phyloP scores from a whole-genome alignment of 2,797 vertebrate genomes.

The Sardinella longiceps region DNA sequence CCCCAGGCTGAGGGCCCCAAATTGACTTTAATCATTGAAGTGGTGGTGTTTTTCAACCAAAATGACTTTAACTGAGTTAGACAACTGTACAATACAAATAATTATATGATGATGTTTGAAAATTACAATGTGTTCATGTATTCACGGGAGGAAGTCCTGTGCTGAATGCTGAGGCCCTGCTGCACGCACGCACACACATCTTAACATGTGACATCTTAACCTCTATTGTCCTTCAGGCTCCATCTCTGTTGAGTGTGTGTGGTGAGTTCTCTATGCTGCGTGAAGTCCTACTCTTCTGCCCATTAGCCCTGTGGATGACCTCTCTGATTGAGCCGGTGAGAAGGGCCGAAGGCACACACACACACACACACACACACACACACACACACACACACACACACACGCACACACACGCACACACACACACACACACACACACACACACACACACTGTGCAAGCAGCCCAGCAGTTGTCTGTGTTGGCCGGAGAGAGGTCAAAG shows the following conservation, averaged over 20 bases:
- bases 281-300: neutral
- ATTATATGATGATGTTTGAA: too few species aligned
- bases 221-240: neutral
- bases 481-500: neutral
- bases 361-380: neutral
- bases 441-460: neutral
- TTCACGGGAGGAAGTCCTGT: too few species aligned
- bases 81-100: too few species aligned
- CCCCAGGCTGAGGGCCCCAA: too few species aligned
- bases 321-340: neutral
- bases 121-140: too few species aligned
- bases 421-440: neutral
- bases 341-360: neutral
- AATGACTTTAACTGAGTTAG: too few species aligned
- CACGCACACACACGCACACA: neutral
- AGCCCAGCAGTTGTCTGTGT: neutral
- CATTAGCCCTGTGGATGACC: slow-evolving; percentile 1
- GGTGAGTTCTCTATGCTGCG: neutral
- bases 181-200: too few species aligned
- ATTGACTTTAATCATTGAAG: too few species aligned
- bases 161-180: too few species aligned
- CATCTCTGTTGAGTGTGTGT: neutral
- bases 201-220: neutral
- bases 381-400: neutral
- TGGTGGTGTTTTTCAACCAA: too few species aligned